Percentiles rank a stretch among this genome's conserved stretches.
Conservation (phyloP, 2,797 vertebrate genomes). For the Catamblyrhynchus diadema region DNA sequence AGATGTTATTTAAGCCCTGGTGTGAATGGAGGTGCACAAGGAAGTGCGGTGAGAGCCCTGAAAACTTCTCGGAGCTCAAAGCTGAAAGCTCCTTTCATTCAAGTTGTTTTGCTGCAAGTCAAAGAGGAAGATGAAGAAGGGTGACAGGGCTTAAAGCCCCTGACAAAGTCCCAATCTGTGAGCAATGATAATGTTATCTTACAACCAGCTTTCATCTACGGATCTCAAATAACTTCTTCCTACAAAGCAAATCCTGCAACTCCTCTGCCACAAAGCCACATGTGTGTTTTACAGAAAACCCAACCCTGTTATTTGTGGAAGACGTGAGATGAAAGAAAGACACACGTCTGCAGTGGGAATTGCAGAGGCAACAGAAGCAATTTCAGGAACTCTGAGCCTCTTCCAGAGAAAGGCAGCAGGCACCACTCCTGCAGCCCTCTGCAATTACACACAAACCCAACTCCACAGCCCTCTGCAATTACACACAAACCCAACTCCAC, state of each 20-base stretch:
- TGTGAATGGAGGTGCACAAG: neutral
- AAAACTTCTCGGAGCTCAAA: neutral
- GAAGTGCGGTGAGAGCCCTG: neutral
- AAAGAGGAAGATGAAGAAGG: slow-evolving; percentile 2
- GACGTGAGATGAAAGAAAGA: neutral
- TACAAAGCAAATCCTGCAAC: neutral
- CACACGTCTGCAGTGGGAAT: slow-evolving; percentile 20
- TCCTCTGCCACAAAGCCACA: neutral
- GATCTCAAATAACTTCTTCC: slow-evolving; percentile 17
- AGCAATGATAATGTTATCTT: neutral
- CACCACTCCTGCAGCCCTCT: neutral
- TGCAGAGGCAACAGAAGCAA: slow-evolving; percentile 47
- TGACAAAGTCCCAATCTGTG: neutral
- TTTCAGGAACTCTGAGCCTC: slow-evolving; percentile 13
- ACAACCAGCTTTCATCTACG: slow-evolving; percentile 22
- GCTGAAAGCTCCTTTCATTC: neutral
- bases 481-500: neutral
- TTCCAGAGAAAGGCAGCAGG: neutral
- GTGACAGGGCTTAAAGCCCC: slow-evolving; percentile 5
- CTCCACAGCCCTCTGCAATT: neutral
- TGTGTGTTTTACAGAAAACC: slow-evolving; percentile 10
- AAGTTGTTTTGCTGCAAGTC: neutral
- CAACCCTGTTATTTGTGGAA: slow-evolving; percentile 30
- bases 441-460: neutral
- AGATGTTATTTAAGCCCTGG: neutral